These are phyloP conservation scores for Terebella lapidaria DNA, from an alignment of 2,888 invertebrate species.

Conservation along the genomic window DNA sequence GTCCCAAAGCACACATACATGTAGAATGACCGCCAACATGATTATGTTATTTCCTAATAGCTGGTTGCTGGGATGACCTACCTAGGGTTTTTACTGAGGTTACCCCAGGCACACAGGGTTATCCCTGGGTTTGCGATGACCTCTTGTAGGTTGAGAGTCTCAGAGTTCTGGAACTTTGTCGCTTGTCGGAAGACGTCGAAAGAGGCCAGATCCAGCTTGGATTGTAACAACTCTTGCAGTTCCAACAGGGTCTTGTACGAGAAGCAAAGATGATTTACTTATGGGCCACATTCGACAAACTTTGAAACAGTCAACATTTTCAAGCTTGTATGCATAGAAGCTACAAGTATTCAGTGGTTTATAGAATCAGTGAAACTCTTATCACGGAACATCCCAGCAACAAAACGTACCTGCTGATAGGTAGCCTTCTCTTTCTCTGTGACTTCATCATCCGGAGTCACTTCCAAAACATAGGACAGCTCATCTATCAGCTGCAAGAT, in stretches of 20 bases:
- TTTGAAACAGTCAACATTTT: too few species aligned
- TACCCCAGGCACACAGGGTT: constrained; percentile 51
- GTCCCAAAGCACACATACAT: too few species aligned
- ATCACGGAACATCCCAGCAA: too few species aligned
- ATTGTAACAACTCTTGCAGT: constrained; percentile 41
- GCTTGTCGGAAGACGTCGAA: constrained; percentile 41
- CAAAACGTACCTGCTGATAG: constrained; percentile 19
- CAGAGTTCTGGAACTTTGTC: constrained; percentile 39
- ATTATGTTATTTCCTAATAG: background rate
- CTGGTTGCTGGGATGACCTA: constrained; percentile 2
- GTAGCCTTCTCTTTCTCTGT: constrained; percentile 10
- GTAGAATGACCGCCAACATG: too few species aligned
- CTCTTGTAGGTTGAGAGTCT: constrained; percentile 50
- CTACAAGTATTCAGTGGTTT: too few species aligned
- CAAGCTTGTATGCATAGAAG: too few species aligned
- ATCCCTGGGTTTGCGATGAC: constrained; percentile 36
- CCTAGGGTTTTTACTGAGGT: constrained; percentile 52
- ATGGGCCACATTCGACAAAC: too few species aligned
- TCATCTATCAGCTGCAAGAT: constrained; percentile 39
- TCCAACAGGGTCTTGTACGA: constrained; percentile 34
- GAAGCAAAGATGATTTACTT: background rate
- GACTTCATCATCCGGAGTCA: constrained; percentile 33
- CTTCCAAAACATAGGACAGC: constrained; percentile 33
- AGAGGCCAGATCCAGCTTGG: constrained; percentile 45
- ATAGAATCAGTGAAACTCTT: too few species aligned